Percentiles rank a stretch among this genome's conserved stretches.
These are phyloP conservation scores for Microtus ochrogaster DNA, from an alignment of 2,113 vertebrate species.

Conservation along the genomic window DNA sequence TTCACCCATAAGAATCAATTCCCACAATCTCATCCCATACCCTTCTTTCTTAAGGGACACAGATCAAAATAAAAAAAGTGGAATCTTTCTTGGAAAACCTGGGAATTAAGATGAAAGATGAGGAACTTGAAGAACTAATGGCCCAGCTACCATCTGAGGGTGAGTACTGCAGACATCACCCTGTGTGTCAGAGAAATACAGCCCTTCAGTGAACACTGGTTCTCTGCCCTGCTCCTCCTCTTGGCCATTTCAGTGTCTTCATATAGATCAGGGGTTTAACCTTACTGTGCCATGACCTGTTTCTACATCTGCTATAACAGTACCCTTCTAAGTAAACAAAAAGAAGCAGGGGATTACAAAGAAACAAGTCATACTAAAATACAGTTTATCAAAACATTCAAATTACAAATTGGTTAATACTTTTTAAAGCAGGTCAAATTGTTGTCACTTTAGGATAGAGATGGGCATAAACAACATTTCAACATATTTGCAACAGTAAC, in stretches of 20 bases:
- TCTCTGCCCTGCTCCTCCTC: not conserved
- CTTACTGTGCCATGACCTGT: not conserved
- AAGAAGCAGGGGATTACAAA: not conserved
- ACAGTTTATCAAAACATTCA: not conserved
- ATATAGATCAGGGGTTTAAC: not conserved
- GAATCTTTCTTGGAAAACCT: conserved; percentile 59
- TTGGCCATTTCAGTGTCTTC: not conserved
- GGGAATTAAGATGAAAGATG: conserved; percentile 49
- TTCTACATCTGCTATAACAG: not conserved
- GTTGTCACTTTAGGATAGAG: not conserved
- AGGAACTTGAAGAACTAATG: conserved; percentile 66
- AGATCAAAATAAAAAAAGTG: conserved; percentile 40
- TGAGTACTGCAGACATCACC: conserved; percentile 29
- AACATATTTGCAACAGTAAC: not conserved
- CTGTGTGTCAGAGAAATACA: not conserved
- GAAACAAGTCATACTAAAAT: not conserved
- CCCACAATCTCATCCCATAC: conserved; percentile 8
- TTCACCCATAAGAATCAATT: not conserved
- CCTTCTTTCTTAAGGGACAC: conserved; percentile 43
- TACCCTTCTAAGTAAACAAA: not conserved
- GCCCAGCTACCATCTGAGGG: conserved; percentile 29
- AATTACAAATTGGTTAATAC: not conserved
- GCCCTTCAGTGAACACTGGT: not conserved
- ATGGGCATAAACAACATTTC: not conserved
- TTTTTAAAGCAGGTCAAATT: not conserved